Evolutionary conservation across 2,888 invertebrate species (phyloP).

Genomic region (Philhelius pedissequus): DNA sequence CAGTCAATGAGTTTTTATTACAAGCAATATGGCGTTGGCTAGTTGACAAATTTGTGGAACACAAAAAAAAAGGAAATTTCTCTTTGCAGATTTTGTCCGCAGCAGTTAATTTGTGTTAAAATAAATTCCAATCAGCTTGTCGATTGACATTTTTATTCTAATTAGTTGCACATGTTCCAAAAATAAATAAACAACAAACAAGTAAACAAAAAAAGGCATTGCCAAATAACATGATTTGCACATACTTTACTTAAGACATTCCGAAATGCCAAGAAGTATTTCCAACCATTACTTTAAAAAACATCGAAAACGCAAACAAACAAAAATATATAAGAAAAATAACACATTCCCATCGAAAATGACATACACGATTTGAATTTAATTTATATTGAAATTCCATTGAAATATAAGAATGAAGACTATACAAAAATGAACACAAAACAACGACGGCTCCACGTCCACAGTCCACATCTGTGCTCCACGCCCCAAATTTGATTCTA

Average conservation of each 20-base stretch:
- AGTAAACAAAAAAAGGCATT: background rate
- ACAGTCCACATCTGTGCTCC: background rate
- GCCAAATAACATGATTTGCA: background rate
- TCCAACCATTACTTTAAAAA: background rate
- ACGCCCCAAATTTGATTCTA: slow-evolving; percentile 18
- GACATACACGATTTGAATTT: background rate
- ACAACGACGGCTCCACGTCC: slow-evolving; percentile 38
- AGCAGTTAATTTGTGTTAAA: background rate
- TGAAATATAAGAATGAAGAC: background rate
- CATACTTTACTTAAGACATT: background rate
- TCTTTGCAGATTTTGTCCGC: too few relatives aligned
- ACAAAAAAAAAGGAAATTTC: too few relatives aligned
- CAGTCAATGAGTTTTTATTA: too few relatives aligned
- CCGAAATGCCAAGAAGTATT: background rate
- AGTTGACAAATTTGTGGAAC: too few relatives aligned
- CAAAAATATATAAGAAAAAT: background rate
- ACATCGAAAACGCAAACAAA: background rate
- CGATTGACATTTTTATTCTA: slow-evolving; percentile 2
- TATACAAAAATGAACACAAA: background rate
- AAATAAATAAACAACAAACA: background rate
- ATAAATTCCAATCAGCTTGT: background rate
- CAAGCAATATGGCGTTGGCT: too few relatives aligned
- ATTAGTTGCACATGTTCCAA: background rate
- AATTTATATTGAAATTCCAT: background rate
- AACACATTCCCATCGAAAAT: background rate